phyloP scores from a whole-genome alignment of 2,113 vertebrate genomes.

The Leptocoma aspasia region DNA sequence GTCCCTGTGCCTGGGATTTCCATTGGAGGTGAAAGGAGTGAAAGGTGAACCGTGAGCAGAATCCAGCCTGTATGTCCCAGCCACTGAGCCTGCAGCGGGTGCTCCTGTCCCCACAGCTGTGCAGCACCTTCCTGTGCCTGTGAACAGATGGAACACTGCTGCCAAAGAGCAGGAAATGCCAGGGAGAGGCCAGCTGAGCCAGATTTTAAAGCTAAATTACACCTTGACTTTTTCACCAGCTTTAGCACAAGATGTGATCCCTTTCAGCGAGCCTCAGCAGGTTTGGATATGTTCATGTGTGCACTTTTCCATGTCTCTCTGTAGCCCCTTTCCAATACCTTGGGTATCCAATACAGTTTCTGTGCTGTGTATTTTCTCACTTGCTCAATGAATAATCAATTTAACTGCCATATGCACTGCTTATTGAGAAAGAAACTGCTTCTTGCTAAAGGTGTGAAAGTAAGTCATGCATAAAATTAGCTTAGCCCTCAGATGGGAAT shows the following conservation, averaged over 20 bases:
- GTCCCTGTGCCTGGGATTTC: background rate
- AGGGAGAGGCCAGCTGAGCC: background rate
- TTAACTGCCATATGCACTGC: background rate
- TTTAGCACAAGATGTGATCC: background rate
- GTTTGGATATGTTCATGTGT: background rate
- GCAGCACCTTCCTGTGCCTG: rapidly evolving
- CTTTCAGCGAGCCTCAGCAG: rapidly evolving
- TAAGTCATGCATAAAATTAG: conserved; percentile 15
- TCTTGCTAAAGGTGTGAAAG: conserved; percentile 38
- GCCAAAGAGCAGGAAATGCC: background rate
- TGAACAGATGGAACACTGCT: rapidly evolving
- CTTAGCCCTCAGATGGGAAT: conserved; percentile 16
- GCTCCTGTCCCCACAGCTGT: background rate
- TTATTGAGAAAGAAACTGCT: background rate
- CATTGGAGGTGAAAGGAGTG: background rate
- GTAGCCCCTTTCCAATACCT: background rate
- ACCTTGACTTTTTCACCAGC: background rate
- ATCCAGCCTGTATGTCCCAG: background rate
- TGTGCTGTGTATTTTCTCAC: background rate
- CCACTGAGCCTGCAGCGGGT: rapidly evolving
- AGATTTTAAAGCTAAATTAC: background rate
- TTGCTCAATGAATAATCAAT: background rate
- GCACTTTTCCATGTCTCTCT: background rate
- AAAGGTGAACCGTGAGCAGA: background rate
- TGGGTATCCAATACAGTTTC: background rate